A percentile compares a stretch with the other conserved stretches of the same genome.
Evolutionary conservation across 2,888 invertebrate species (phyloP).

Genomic region (Drosophila niveifrons): DNA sequence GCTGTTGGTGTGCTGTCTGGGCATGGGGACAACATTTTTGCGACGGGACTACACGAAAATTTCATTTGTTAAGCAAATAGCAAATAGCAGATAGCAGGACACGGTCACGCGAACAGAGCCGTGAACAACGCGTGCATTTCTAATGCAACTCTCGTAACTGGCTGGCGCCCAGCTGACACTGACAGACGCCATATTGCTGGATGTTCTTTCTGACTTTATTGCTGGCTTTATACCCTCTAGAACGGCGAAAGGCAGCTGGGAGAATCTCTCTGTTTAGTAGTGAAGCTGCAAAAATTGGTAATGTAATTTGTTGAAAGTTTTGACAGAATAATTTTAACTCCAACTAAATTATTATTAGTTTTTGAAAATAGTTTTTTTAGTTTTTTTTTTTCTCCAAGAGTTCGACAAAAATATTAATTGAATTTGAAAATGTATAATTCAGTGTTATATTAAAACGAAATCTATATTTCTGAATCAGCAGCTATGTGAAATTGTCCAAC

Average conservation of each 20-base stretch:
- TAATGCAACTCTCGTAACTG: constrained; percentile 57
- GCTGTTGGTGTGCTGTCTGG: neutral
- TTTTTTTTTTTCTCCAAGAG: too few relatives aligned
- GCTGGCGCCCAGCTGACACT: constrained; percentile 68
- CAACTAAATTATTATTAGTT: too few relatives aligned
- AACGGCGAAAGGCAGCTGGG: neutral
- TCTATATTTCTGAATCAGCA: too few relatives aligned
- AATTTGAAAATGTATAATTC: too few relatives aligned
- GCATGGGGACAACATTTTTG: constrained; percentile 27
- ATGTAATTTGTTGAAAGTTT: neutral
- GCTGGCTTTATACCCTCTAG: constrained; percentile 29
- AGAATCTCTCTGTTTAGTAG: too few relatives aligned
- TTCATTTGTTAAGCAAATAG: constrained; percentile 79
- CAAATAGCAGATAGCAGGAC: constrained; percentile 48
- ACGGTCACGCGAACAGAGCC: constrained; percentile 49
- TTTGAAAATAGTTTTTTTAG: too few relatives aligned
- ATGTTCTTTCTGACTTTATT: constrained; percentile 36
- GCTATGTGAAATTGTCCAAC: too few relatives aligned
- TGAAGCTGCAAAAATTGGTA: too few relatives aligned
- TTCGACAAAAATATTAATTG: too few relatives aligned
- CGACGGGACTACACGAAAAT: constrained; percentile 65
- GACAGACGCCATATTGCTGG: constrained; percentile 67
- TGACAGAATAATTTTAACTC: neutral
- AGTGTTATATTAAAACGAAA: too few relatives aligned
- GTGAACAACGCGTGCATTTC: constrained; percentile 44